Evolutionary conservation across 2,113 vertebrate species (phyloP), one percentile per base, ranked within the genome.

Genomic region (Rhinogobius similis): DNA sequence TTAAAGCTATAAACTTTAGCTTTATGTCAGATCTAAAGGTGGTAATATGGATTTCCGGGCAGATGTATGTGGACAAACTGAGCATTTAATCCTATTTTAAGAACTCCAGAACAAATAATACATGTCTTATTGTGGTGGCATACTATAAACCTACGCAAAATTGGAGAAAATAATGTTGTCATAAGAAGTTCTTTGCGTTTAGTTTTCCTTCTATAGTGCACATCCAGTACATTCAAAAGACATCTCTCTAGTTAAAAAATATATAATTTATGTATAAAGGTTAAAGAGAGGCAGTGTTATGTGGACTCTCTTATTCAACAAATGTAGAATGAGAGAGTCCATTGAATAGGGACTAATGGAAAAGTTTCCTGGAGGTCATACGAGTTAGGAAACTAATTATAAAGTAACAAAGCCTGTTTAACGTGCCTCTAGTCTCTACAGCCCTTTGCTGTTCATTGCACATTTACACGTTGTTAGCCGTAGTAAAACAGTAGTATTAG

Each of bases 401-500:
- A 50, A 50, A 21, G 46, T 21, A 50, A 50, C 21, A 55, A 26
- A 26, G 26, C 27, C 13, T 27, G 26, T 26, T 14, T 26, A 56
- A 56, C 3, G 2, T 29, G 55, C 27, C 16, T 59, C 26, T 21
- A 6, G 20, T 9, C 4, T 61, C 27, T n/a, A 11, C 18, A n/a
- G 26, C 23, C 26, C 7, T 27, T 13, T 7, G 26, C 29, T n/a
- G 16, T 36, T 32, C 29, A 20, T 20, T 36, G 12, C 76, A 36
- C 36, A 24, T 44, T 10, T 18, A 41, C 43, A 65, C 62, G 3
- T 32, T 65, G 58, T 72, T 73, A 72, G 77, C n/a, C 18, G 72
- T 44, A 65, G 67, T 75, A 71, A 82, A 71, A 79, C 69, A 65
- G 75, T 14, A 26, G 44, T 72, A 75, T 67, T 44, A 68, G 46